A percentile compares a stretch with the other conserved stretches of the same genome.
phyloP scores from a whole-genome alignment of 2,113 vertebrate species.

The Colossoma macropomum region DNA sequence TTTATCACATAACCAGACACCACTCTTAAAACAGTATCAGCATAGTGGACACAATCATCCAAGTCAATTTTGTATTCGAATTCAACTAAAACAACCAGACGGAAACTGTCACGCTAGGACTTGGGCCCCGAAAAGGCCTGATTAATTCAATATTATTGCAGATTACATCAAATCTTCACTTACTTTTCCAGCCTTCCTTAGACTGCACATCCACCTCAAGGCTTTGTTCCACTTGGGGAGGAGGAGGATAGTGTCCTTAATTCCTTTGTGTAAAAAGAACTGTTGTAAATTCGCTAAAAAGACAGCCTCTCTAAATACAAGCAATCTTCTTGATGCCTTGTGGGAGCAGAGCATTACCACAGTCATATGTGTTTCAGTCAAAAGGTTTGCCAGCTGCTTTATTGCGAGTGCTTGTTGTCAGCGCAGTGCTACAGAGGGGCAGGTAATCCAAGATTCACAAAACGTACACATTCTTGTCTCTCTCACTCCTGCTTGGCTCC shows the following conservation, averaged over 20 bases:
- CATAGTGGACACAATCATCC: background rate
- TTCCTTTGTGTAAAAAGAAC: background rate
- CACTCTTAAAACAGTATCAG: background rate
- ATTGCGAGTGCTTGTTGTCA: slow-evolving; percentile 49
- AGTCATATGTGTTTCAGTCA: background rate
- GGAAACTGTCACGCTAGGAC: background rate
- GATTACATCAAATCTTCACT: background rate
- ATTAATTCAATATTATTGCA: slow-evolving; percentile 39
- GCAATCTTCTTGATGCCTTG: background rate
- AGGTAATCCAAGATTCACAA: slow-evolving; percentile 9
- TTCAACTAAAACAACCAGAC: background rate
- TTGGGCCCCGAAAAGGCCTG: background rate
- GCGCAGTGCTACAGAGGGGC: slow-evolving; percentile 10
- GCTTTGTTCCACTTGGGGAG: background rate
- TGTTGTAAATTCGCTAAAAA: background rate
- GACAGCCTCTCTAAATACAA: background rate
- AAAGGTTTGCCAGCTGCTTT: slow-evolving; percentile 53
- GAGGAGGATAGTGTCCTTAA: background rate
- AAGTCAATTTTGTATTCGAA: background rate
- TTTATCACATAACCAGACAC: background rate
- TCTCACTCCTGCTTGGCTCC: slow-evolving; percentile 34
- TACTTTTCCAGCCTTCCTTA: background rate
- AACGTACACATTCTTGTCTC: background rate
- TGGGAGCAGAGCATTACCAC: background rate
- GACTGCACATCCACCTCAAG: background rate